These are phyloP conservation scores for Pipistrellus kuhlii DNA, from an alignment of 2,797 vertebrate genomes.

Conservation along the genomic window DNA sequence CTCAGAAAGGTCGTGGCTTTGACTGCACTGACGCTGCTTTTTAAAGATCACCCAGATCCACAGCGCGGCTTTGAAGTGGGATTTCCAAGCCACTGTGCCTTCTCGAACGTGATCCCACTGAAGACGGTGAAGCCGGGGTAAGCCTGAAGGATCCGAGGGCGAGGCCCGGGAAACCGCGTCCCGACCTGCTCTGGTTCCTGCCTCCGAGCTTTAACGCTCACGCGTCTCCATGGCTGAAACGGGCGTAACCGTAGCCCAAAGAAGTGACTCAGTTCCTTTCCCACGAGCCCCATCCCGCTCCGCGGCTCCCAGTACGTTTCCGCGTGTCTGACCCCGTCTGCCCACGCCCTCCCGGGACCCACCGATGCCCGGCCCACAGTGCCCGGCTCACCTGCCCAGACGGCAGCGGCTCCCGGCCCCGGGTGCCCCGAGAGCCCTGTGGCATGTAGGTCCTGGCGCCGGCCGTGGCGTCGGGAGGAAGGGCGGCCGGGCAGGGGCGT, in stretches of 20 bases:
- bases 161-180: background rate
- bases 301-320: background rate
- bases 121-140: slow-evolving; percentile 1
- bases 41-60: slow-evolving; percentile 63
- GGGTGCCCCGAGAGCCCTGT: slow-evolving; percentile 84
- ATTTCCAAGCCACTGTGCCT: slow-evolving; percentile 60
- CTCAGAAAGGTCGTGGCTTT: too few relatives aligned
- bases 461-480: slow-evolving; percentile 79
- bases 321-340: background rate
- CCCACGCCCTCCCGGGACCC: background rate
- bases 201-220: background rate
- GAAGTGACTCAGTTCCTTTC: slow-evolving; percentile 64
- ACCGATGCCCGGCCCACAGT: background rate
- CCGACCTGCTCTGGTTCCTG: slow-evolving; percentile 1
- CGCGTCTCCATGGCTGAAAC: slow-evolving; percentile 66
- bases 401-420: slow-evolving; percentile 85
- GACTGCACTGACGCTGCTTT: slow-evolving; percentile 59
- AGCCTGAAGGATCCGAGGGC: slow-evolving; percentile 75
- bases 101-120: slow-evolving; percentile 55
- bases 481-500: slow-evolving; percentile 67
- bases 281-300: slow-evolving; percentile 15
- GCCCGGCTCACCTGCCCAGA: slow-evolving; percentile 84
- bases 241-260: slow-evolving; percentile 52
- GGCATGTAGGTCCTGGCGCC: slow-evolving; percentile 86
- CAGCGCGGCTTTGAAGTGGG: slow-evolving; percentile 74